Conservation (phyloP, 2,888 invertebrate genomes). For the Sceliomorpha sp. region DNA sequence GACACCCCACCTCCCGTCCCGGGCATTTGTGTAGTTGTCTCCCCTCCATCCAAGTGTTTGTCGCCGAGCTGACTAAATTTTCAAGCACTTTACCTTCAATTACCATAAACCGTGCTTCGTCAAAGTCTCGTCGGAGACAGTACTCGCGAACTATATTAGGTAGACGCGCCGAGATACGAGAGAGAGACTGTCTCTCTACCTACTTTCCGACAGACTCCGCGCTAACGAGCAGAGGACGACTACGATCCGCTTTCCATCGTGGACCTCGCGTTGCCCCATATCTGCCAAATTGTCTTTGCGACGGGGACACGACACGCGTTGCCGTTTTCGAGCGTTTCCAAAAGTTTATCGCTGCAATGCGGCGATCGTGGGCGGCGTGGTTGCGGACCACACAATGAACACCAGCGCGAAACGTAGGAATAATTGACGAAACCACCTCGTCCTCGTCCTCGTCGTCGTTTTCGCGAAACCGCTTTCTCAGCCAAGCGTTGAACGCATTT, state of each 20-base stretch:
- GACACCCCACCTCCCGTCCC: no score
- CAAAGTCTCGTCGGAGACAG: conserved; percentile 56
- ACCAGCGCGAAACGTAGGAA: background rate
- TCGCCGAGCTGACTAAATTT: conserved; percentile 22
- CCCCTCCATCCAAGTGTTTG: no score
- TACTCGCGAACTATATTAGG: conserved; percentile 64
- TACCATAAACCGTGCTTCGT: conserved; percentile 42
- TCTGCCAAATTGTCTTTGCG: conserved; percentile 58
- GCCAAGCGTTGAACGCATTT: background rate
- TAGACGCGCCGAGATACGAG: conserved; percentile 53
- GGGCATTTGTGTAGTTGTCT: no score
- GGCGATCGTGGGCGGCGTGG: conserved; percentile 31
- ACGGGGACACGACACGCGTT: conserved; percentile 40
- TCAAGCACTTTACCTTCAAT: conserved; percentile 29
- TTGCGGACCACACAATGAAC: conserved; percentile 24
- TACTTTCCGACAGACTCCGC: conserved; percentile 67
- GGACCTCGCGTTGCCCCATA: conserved; percentile 56
- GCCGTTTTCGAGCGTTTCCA: conserved; percentile 44
- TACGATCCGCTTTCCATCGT: conserved; percentile 57
- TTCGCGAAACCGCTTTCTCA: conserved; percentile 11
- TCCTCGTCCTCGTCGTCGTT: conserved; percentile 18
- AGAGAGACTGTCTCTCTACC: conserved; percentile 58
- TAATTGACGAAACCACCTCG: conserved; percentile 21
- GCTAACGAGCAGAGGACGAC: conserved; percentile 62
- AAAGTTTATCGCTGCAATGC: conserved; percentile 43